Conservation (phyloP, 2,888 invertebrate species). For the Agrotis exclamationis region DNA sequence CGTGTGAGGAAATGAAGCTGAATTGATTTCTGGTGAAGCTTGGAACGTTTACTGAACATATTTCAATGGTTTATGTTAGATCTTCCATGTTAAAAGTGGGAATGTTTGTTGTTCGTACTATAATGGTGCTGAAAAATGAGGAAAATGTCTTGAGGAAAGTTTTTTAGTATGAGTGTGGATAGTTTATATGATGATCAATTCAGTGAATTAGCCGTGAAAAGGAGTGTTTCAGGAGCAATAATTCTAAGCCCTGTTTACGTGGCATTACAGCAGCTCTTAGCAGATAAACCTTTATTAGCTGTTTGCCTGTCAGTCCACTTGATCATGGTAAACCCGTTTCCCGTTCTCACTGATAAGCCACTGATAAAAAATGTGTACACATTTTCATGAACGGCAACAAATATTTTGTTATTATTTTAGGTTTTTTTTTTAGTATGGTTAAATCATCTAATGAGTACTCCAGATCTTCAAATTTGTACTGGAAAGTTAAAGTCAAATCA, state of each 20-base stretch:
- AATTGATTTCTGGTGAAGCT: conserved; percentile 21
- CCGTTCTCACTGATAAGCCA: conserved; percentile 49
- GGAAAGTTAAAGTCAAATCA: no score
- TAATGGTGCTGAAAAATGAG: background rate
- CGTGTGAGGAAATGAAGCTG: conserved; percentile 30
- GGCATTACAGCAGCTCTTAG: conserved; percentile 18
- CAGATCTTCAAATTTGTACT: no score
- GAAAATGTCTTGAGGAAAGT: background rate
- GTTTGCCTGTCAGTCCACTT: conserved; percentile 24
- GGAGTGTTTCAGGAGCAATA: background rate
- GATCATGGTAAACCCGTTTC: conserved; percentile 50
- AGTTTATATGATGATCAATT: no score
- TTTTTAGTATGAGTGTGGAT: background rate
- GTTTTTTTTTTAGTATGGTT: no score
- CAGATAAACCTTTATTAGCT: conserved; percentile 39
- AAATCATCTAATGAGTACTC: no score
- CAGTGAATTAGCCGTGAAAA: no score
- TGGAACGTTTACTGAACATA: background rate
- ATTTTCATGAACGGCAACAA: background rate
- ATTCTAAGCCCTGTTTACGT: conserved; percentile 10
- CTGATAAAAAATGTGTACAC: conserved; percentile 45
- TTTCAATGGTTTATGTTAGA: background rate
- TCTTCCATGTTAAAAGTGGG: background rate
- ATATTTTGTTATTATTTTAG: conserved; percentile 1
- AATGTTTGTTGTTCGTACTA: background rate